phyloP scores from a whole-genome alignment of 1,140 invertebrate genomes.

The Caerostris darwini region DNA sequence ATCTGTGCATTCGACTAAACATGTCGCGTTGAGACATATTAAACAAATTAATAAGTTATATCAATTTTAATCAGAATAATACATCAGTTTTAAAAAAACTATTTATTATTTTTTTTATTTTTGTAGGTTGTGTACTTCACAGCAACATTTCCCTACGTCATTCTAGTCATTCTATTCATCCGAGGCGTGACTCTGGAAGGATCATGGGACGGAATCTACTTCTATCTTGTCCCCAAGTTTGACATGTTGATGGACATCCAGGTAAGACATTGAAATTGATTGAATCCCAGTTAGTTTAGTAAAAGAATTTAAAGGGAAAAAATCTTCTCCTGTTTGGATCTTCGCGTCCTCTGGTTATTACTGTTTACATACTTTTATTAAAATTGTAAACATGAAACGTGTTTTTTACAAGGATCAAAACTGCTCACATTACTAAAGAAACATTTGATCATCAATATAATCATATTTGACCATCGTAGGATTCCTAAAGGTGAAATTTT shows the following conservation, averaged over 20 bases:
- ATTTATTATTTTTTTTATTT: slow-evolving; percentile 29
- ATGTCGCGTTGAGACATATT: neutral
- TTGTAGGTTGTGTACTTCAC: slow-evolving; percentile 87
- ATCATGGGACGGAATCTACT: slow-evolving; percentile 84
- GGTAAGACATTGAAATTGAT: slow-evolving; percentile 53
- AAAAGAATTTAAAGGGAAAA: too few species aligned
- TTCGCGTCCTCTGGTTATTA: too few species aligned
- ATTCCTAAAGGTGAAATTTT: too few species aligned
- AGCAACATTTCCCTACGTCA: slow-evolving; percentile 87
- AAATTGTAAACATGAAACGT: too few species aligned
- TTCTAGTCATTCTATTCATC: slow-evolving; percentile 86
- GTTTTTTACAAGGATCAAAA: too few species aligned
- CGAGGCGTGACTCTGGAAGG: slow-evolving; percentile 86
- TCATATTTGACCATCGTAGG: too few species aligned
- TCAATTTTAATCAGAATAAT: neutral
- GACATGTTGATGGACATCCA: slow-evolving; percentile 83
- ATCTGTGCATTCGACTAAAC: too few species aligned
- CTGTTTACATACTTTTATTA: too few species aligned
- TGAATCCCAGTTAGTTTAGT: too few species aligned
- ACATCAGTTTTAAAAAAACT: neutral
- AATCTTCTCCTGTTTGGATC: too few species aligned
- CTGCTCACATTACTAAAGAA: too few species aligned
- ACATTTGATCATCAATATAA: too few species aligned
- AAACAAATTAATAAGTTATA: neutral
- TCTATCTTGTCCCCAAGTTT: slow-evolving; percentile 85